These are phyloP conservation scores for Borostomias antarcticus DNA, from an alignment of 2,797 vertebrate genomes.

Conservation along the genomic window DNA sequence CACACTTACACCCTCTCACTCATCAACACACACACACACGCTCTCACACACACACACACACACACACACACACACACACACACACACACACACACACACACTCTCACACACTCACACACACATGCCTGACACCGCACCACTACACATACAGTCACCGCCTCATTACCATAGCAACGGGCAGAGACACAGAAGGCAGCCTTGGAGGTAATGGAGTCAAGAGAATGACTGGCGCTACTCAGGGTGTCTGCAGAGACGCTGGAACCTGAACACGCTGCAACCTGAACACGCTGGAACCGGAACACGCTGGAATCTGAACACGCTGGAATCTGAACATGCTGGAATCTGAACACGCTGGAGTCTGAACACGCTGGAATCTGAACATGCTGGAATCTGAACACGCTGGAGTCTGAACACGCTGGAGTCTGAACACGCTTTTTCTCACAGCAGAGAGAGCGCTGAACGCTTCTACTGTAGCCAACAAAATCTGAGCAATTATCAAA, in stretches of 20 bases:
- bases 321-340: not conserved
- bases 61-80: not conserved
- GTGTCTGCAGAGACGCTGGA: too few species aligned
- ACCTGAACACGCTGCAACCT: not conserved
- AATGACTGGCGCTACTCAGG: too few species aligned
- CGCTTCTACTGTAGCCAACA: too few species aligned
- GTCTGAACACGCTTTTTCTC: not conserved
- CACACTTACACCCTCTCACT: not conserved
- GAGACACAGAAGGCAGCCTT: constrained; percentile 42
- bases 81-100: not conserved
- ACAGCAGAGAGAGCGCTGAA: not conserved
- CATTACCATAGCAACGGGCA: constrained; percentile 71
- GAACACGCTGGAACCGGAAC: too few species aligned
- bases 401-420: not conserved
- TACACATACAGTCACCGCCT: not conserved
- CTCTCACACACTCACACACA: not conserved
- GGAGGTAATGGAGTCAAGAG: constrained; percentile 34
- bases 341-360: not conserved
- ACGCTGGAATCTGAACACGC: not conserved
- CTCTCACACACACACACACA: not conserved
- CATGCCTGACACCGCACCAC: not conserved
- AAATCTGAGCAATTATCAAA: not conserved
- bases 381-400: not conserved
- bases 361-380: not conserved
- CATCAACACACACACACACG: not conserved